Percentiles rank a stretch among this genome's conserved stretches.
These are phyloP conservation scores for Limanda limanda DNA, from an alignment of 2,113 vertebrate species.

Conservation along the genomic window DNA sequence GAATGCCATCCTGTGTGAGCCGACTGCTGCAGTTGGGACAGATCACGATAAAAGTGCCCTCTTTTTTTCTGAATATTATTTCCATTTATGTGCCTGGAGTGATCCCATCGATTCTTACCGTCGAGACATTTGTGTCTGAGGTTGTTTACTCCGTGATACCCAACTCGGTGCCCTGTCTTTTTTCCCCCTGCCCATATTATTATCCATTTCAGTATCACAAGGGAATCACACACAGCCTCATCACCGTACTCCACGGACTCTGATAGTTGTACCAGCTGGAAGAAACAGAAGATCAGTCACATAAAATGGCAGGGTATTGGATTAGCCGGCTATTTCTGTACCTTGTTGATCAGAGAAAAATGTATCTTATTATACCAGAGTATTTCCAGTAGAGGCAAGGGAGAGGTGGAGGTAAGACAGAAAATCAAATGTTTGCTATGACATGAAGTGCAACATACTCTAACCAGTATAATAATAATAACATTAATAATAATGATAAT, in stretches of 20 bases:
- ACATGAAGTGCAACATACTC: not conserved
- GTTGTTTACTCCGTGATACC: constrained; percentile 13
- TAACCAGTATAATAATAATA: no score
- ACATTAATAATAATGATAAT: no score
- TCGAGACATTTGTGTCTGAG: constrained; percentile 5
- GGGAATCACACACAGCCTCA: constrained; percentile 64
- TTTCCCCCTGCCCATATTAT: constrained; percentile 37
- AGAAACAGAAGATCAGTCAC: constrained; percentile 78
- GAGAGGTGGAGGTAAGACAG: not conserved
- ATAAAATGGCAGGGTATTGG: constrained; percentile 79
- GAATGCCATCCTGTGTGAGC: not conserved
- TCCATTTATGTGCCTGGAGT: not conserved
- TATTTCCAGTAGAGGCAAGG: constrained; percentile 24
- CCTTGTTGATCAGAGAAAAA: constrained; percentile 65
- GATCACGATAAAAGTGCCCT: not conserved
- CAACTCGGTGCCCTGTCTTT: constrained; percentile 32
- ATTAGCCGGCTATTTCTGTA: constrained; percentile 77
- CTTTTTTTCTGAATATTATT: not conserved
- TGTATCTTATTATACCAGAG: constrained; percentile 51
- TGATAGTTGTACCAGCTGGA: constrained; percentile 79
- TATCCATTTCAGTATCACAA: constrained; percentile 57
- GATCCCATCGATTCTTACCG: constrained; percentile 4
- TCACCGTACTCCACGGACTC: constrained; percentile 62
- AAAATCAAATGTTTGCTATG: not conserved
- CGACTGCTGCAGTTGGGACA: not conserved